Evolutionary conservation across 2,113 vertebrate species (phyloP), one percentile per base, ranked within the genome.

Genomic region (Notarius quadriscutis): DNA sequence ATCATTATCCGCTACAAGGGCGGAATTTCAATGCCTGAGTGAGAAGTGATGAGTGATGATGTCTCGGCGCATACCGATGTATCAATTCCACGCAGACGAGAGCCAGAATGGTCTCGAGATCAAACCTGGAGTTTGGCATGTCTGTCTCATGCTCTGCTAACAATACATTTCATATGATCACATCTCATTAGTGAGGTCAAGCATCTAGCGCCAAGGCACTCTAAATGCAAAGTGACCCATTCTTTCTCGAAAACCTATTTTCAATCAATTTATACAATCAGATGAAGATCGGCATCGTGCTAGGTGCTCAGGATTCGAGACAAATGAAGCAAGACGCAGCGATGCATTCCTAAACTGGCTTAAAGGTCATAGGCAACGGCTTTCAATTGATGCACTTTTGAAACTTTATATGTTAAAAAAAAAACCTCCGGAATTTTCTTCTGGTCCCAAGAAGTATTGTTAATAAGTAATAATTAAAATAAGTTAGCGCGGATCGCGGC

Each of bases 151-250:
- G 85, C 84, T 78, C 87, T 78, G 67, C 81, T 85, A 88, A 90
- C 91, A 67, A 87, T 88, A 83, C 77, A 90, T 89, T 86, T 84
- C 9, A 18, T 75, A 93, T 93, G 91, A 89, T 77, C 88, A 91
- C 90, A 91, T 92, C 89, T 94, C 90, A 93, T 94, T 93, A 90
- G 57, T 84, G 87, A 89, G 79, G 88, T 91, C 91, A 77, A 86
- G 90, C 88, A 83, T 84, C 11, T 67, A 84, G 71, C 71, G 72
- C 30, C 14, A 89, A 89, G 30, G 55, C 60, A 65, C 80, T 87
- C 78, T 86, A 80, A 75, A 87, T 82, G 72, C 81, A 87, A 87
- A 87, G 75, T 55, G 81, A 51, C 58, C 78, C 48, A 51, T 86
- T 89, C 72, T 55, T 84, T 51, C 81, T 51, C 48, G 7, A 69